Evolutionary conservation across 2,113 vertebrate genomes (phyloP).

Genomic region (Leptosomus discolor): DNA sequence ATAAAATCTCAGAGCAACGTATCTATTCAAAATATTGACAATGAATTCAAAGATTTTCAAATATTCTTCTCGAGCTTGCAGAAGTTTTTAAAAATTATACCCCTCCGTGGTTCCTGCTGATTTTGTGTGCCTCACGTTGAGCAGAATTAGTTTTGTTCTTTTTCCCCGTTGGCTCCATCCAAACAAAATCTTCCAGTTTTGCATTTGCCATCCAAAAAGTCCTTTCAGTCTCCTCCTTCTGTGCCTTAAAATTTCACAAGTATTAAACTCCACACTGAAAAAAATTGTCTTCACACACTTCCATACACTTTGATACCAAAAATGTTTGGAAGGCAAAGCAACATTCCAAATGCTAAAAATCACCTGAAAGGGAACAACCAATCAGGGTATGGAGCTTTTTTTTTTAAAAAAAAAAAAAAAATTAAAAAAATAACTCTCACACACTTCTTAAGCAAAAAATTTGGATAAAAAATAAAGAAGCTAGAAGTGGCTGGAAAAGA

Average conservation of each 20-base stretch:
- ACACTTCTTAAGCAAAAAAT: not conserved
- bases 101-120: not conserved
- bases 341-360: not conserved
- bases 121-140: not conserved
- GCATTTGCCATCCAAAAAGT: not conserved
- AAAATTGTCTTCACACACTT: not conserved
- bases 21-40: not conserved
- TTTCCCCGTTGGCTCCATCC: not conserved
- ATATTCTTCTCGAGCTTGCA: not conserved
- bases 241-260: not conserved
- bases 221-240: not conserved
- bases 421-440: not conserved
- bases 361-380: not conserved
- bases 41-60: constrained; percentile 11
- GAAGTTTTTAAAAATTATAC: not conserved
- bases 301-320: not conserved
- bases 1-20: not conserved
- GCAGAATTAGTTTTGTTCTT: not conserved
- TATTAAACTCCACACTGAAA: constrained; percentile 5
- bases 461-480: not conserved
- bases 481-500: constrained; percentile 36
- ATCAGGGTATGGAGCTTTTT: not conserved
- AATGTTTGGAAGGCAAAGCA: not conserved
- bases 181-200: constrained; percentile 6
- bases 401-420: not conserved